phyloP scores from a whole-genome alignment of 1,140 invertebrate species.

The Bursaphelenchus mucronatus region DNA sequence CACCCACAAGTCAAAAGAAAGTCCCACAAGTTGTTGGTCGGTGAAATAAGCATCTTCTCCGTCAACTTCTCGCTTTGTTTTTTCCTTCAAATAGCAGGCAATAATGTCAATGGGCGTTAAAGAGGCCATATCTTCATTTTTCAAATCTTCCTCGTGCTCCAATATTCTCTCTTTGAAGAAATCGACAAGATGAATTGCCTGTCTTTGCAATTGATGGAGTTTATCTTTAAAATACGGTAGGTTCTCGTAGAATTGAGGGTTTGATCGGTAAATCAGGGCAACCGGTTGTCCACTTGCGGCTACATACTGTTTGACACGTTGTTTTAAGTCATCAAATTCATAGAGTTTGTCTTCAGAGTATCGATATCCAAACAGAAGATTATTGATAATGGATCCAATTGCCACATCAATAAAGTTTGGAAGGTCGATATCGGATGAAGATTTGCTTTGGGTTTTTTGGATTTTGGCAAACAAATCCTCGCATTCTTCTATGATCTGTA shows the following conservation, averaged over 20 bases:
- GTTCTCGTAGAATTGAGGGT: neutral
- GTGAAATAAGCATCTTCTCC: constrained; percentile 1
- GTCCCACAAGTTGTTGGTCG: neutral
- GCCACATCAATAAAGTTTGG: neutral
- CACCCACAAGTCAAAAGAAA: constrained; percentile 7
- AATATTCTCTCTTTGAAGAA: neutral
- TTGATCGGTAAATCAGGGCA: neutral
- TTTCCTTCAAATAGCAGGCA: neutral
- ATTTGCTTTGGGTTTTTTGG: neutral
- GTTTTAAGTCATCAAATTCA: neutral
- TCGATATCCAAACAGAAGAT: constrained; percentile 15
- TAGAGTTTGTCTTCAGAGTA: constrained; percentile 1
- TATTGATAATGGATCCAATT: constrained; percentile 17
- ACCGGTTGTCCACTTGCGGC: neutral
- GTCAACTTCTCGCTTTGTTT: neutral
- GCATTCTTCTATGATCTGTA: constrained; percentile 3
- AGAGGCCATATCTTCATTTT: neutral
- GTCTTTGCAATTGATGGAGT: neutral
- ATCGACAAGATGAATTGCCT: neutral
- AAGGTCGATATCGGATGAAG: neutral
- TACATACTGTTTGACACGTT: neutral
- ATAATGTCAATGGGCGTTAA: neutral
- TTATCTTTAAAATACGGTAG: neutral
- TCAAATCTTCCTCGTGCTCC: neutral
- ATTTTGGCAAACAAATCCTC: neutral